A percentile compares a stretch with the other conserved stretches of the same genome.
These are phyloP conservation scores for Coleophora deauratella DNA, from an alignment of 2,888 invertebrate genomes.

Conservation along the genomic window DNA sequence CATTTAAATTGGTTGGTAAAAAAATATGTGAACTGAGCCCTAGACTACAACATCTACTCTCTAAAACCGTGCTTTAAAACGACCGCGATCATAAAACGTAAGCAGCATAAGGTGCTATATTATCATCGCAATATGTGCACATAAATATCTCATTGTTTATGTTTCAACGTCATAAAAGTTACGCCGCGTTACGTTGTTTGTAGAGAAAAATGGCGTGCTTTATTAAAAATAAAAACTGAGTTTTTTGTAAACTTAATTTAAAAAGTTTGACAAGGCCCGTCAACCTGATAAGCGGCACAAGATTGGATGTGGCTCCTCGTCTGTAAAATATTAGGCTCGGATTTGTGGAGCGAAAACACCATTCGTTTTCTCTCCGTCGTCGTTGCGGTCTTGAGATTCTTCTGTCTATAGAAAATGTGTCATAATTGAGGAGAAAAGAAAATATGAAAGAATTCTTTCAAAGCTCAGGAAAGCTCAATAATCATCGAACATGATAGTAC, in stretches of 20 bases:
- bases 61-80: too few relatives aligned
- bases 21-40: too few relatives aligned
- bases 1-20: too few relatives aligned
- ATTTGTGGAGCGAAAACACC: constrained; percentile 30
- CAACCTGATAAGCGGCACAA: constrained; percentile 56
- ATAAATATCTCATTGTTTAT: too few relatives aligned
- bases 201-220: constrained; percentile 13
- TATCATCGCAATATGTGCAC: constrained; percentile 1
- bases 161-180: constrained; percentile 4
- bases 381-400: constrained; percentile 1
- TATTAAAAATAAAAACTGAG: constrained; percentile 31
- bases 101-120: too few relatives aligned
- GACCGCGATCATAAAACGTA: neutral
- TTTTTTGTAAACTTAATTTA: constrained; percentile 49
- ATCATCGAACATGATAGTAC: too few relatives aligned
- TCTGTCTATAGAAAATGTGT: too few relatives aligned
- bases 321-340: constrained; percentile 47
- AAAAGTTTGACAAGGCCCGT: constrained; percentile 56
- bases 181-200: constrained; percentile 3
- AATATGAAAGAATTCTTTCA: too few relatives aligned
- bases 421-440: too few relatives aligned
- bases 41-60: too few relatives aligned
- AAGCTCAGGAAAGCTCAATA: too few relatives aligned
- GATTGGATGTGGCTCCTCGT: constrained; percentile 50
- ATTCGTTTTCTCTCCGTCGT: constrained; percentile 29